Evolutionary conservation across 2,888 invertebrate genomes (phyloP).

Genomic region (Cosmopolites sordidus): DNA sequence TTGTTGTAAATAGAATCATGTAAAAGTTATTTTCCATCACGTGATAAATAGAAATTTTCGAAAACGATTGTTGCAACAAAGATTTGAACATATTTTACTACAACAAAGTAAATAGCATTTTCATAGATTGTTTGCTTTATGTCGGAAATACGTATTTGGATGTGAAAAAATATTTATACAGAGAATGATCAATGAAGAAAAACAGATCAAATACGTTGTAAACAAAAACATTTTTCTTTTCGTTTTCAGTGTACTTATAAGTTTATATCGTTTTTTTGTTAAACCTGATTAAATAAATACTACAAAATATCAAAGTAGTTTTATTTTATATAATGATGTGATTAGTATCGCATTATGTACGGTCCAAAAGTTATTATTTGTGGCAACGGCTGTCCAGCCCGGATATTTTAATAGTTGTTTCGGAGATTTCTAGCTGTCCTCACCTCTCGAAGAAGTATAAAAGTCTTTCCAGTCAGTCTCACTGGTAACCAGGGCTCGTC

Average conservation of each 20-base stretch:
- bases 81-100: slow-evolving; percentile 17
- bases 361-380: no score
- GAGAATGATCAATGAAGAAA: not conserved
- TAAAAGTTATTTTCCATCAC: slow-evolving; percentile 4
- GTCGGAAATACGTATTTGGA: not conserved
- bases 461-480: no score
- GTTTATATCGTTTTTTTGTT: slow-evolving; percentile 18
- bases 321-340: no score
- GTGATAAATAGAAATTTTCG: slow-evolving; percentile 4
- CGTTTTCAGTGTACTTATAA: slow-evolving; percentile 11
- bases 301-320: not conserved
- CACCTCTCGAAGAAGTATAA: no score
- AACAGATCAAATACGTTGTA: not conserved
- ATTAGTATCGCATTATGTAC: no score
- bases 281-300: slow-evolving; percentile 11
- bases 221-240: no score
- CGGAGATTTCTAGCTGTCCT: no score
- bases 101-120: slow-evolving; percentile 1
- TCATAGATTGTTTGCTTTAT: not conserved
- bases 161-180: not conserved
- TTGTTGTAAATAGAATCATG: slow-evolving; percentile 11
- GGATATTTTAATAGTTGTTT: no score
- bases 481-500: no score
- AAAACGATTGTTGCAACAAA: slow-evolving; percentile 12
- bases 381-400: no score